These are phyloP conservation scores for Gnatocerus cornutus DNA, from an alignment of 2,888 invertebrate genomes.

Conservation along the genomic window DNA sequence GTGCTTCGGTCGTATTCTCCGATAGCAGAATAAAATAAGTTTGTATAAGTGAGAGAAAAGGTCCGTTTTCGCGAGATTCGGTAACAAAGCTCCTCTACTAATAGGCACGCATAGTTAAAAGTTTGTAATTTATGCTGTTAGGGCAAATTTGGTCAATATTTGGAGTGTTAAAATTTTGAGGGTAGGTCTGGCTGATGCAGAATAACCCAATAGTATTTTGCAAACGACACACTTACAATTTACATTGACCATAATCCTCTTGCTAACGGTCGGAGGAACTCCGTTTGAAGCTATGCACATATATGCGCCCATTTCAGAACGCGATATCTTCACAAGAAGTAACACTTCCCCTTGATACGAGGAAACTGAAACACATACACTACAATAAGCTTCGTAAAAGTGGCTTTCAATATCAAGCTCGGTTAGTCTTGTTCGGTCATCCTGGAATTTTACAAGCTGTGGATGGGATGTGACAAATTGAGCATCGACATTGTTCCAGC, in stretches of 20 bases:
- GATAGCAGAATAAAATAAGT: conserved; percentile 5
- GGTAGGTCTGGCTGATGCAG: neutral
- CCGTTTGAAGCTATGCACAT: conserved; percentile 93
- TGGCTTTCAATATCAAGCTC: conserved; percentile 52
- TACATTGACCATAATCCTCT: conserved; percentile 90
- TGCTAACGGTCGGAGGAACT: conserved; percentile 90
- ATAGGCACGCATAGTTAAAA: conserved; percentile 5
- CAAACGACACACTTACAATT: conserved; percentile 83
- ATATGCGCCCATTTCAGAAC: conserved; percentile 93
- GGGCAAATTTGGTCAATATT: conserved; percentile 7
- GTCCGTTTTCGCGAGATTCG: neutral
- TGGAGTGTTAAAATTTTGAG: conserved; percentile 21
- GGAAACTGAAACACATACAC: conserved; percentile 73
- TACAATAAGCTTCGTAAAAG: conserved; percentile 48
- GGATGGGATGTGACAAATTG: conserved; percentile 54
- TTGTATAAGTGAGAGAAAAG: neutral
- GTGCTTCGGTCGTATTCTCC: neutral
- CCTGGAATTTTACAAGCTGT: conserved; percentile 48
- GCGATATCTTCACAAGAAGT: conserved; percentile 84
- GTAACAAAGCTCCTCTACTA: neutral
- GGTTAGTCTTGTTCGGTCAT: conserved; percentile 46
- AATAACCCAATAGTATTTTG: conserved; percentile 13
- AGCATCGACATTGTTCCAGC: conserved; percentile 56
- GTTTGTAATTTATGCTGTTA: neutral
- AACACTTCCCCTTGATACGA: conserved; percentile 85